A percentile compares a stretch with the other conserved stretches of the same genome.
Evolutionary conservation across 2,888 invertebrate species (phyloP).

Genomic region (Crocallis elinguaria): DNA sequence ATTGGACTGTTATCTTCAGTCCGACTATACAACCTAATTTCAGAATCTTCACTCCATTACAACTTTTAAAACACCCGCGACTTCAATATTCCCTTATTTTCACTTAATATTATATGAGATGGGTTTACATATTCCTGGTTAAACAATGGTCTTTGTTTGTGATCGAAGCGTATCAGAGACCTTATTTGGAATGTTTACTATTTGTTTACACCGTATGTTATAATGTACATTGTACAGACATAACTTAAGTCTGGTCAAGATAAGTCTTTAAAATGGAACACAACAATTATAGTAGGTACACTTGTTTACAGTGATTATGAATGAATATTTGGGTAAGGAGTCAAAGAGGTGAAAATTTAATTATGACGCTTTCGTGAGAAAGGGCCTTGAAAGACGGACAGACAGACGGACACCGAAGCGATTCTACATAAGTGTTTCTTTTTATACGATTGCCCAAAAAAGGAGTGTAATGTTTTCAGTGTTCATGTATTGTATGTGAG

Average conservation of each 20-base stretch:
- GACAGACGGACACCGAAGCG: too few relatives aligned
- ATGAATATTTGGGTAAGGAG: too few relatives aligned
- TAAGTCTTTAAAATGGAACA: too few relatives aligned
- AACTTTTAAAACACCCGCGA: constrained; percentile 42
- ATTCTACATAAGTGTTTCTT: too few relatives aligned
- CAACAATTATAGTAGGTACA: too few relatives aligned
- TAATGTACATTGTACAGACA: neutral
- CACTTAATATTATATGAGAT: constrained; percentile 25
- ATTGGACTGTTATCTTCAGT: neutral
- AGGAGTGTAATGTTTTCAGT: too few relatives aligned
- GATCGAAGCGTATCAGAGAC: constrained; percentile 18
- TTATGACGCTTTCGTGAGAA: too few relatives aligned
- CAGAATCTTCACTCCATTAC: constrained; percentile 35
- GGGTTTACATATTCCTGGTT: constrained; percentile 5
- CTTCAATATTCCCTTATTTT: constrained; percentile 23
- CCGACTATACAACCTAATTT: constrained; percentile 47
- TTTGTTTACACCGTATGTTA: constrained; percentile 15
- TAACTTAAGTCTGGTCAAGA: neutral
- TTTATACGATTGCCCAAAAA: too few relatives aligned
- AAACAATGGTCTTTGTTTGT: constrained; percentile 26
- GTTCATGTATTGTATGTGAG: too few relatives aligned
- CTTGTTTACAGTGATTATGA: too few relatives aligned
- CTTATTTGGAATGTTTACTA: constrained; percentile 20
- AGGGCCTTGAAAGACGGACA: too few relatives aligned
- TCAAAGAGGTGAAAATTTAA: too few relatives aligned